Evolutionary conservation across 2,888 invertebrate species (phyloP), one percentile per base, ranked within the genome.

Genomic region (Keiferia lycopersicella): DNA sequence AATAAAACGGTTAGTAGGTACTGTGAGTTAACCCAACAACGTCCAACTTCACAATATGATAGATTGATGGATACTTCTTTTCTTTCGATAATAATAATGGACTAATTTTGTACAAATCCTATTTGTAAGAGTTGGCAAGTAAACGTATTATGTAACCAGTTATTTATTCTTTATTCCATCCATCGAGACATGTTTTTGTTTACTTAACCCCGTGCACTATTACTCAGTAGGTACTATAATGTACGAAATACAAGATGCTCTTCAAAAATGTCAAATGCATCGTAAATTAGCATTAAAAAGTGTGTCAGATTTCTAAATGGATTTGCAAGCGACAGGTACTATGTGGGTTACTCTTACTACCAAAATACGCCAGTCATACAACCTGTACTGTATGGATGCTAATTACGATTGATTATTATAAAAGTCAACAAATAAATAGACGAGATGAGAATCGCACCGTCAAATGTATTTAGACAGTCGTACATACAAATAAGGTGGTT

Each of bases 301-400:
- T 53, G 30, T 53, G 53, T 53, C 53, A 53, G 20, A 53, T 53
- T 67, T 62, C 66, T 63, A 65, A 63, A 68, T 20, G 45, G 53
- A 38, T 57, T 60, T 51, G 63, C 64, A 65, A 63, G 30, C 66
- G 65, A 63, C 61, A 67, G 68, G 68, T 66, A 65, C 12, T 68
- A 73, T 68, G 72, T 76, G 63, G 71, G 73, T 73, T 73, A 70
- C 34, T 34, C 34, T 34, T 34, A 34, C 67, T 66, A 66, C 34
- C 11, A 65, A 67, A 73, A 80, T 81, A 83, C 79, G 66, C 69
- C 75, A 82, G 72, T 70, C 66, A 71, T 67, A 70, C 69, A n/a
- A n/a, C n/a, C n/a, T n/a, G n/a, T 73, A 74, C 75, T 72, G 77
- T 73, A 70, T 72, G 72, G 65, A 67, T 68, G 65, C 70, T 78